phyloP scores from a whole-genome alignment of 2,113 vertebrate species.

The Leptobrachium leishanense region DNA sequence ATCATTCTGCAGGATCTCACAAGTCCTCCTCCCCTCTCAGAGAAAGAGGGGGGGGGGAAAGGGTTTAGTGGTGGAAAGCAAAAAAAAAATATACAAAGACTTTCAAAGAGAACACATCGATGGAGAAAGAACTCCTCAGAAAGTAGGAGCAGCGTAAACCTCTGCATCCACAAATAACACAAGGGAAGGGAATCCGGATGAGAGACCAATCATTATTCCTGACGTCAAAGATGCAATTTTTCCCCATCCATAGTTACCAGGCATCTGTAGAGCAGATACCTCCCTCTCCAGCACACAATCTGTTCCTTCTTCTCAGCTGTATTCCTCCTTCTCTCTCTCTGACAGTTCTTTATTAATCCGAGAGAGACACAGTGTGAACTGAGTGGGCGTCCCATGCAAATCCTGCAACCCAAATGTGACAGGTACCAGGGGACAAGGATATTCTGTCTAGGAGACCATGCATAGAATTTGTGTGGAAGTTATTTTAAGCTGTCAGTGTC shows the following conservation, averaged over 20 bases:
- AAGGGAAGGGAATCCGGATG: constrained; percentile 65
- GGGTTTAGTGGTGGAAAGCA: background rate
- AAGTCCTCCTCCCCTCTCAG: constrained; percentile 6
- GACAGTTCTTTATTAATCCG: constrained; percentile 17
- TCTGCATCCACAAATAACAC: constrained; percentile 33
- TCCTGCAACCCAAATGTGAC: constrained; percentile 7
- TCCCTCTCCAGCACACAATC: constrained; percentile 45
- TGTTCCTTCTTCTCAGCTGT: constrained; percentile 9
- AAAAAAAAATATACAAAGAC: background rate
- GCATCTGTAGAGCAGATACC: constrained; percentile 49
- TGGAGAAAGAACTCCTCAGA: constrained; percentile 5
- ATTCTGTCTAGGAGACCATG: background rate
- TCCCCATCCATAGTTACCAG: constrained; percentile 50
- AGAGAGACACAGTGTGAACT: background rate
- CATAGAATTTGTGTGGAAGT: constrained; percentile 1
- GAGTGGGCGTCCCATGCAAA: constrained; percentile 4
- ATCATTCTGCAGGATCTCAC: constrained; percentile 61
- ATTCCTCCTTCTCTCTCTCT: constrained; percentile 12
- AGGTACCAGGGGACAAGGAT: constrained; percentile 5
- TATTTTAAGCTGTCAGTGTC: constrained; percentile 23
- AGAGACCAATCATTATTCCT: constrained; percentile 58
- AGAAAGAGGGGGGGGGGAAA: background rate
- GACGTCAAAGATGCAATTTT: constrained; percentile 67
- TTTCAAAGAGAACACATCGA: constrained; percentile 2
- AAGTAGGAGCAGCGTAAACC: constrained; percentile 29